Base-by-base conservation (phyloP, 1,140 invertebrate species). In the Probaryconus sp. region DNA sequence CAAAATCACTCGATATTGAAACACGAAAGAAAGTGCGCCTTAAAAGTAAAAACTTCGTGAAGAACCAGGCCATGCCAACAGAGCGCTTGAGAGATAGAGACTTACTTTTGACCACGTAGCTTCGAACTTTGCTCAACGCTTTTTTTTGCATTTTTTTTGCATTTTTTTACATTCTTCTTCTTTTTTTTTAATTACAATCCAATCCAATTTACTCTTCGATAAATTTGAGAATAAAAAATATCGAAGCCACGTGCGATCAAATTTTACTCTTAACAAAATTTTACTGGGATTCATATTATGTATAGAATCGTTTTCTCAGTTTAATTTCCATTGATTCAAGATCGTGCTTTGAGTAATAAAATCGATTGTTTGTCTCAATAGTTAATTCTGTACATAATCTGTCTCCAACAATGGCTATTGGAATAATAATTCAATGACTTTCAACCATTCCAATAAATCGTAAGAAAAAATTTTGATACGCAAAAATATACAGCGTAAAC, bases 31-130 rank as follows among this genome's bases (percentile, higher is more conserved):
- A 74, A 69, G 82, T 85, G 80, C 81, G 64, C 65, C 48, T 79
- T 78, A 77, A 76, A 70, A 81, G 35, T 80, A 48, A 74, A 60
- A 77, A 76, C 47, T 82, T 77, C 56, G 83, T 83, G 79, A 83
- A 81, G 77, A 69, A 75, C 69, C 78, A 81, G 81, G 79, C 77
- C 85, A 86, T 86, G 84, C 85, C 78, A 83, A 83, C 56, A 82
- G 79, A 82, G 75, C 80, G 67, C 64, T 79, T 56, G 50, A 76
- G 64, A 73, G 26, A 37, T 65, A 70, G 56, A 77, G 24, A 64
- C 13, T 48, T 56, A 47, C 28, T 60, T 58, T 30, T 63, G 13
- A 20, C 67, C 60, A 56, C 51, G 53, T 74, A 55, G 53, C 78
- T 81, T 55, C 51, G 45, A 40, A 31, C 4, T 18, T 63, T 37